phyloP scores from a whole-genome alignment of 2,113 vertebrate species.

The Grantiella picta region DNA sequence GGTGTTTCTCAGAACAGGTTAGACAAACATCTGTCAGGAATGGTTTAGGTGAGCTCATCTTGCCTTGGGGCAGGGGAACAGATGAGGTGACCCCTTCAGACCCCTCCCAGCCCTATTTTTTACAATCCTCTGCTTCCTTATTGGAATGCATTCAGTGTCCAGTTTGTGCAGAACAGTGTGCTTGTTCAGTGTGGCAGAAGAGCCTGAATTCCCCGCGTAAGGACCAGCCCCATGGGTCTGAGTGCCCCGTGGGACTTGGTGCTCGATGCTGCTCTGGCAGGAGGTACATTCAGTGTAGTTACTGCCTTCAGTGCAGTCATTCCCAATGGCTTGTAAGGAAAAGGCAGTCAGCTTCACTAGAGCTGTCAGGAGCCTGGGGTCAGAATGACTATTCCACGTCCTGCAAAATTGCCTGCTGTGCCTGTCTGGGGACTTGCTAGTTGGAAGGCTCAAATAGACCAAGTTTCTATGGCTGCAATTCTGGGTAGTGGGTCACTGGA shows the following conservation, averaged over 20 bases:
- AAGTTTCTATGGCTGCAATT: background rate
- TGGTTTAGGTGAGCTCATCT: background rate
- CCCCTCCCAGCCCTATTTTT: background rate
- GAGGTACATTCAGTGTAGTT: background rate
- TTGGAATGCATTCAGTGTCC: background rate
- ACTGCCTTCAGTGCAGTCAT: background rate
- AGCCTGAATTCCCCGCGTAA: background rate
- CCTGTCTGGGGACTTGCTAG: background rate
- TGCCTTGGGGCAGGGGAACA: background rate
- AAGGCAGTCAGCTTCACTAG: background rate
- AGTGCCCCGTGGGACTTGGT: accelerated
- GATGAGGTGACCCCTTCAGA: background rate
- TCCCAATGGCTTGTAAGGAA: background rate
- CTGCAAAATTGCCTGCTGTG: background rate
- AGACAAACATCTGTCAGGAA: slow-evolving; percentile 9
- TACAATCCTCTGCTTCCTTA: background rate
- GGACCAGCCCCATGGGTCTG: accelerated
- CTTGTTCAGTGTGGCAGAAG: background rate
- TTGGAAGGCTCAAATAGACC: background rate
- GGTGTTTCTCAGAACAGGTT: background rate
- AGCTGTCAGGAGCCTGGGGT: background rate
- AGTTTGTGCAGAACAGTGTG: background rate
- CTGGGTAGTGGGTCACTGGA: background rate
- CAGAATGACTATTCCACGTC: background rate
- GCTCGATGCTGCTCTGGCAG: background rate